These are phyloP conservation scores for Psammodynastes pulverulentus DNA, from an alignment of 2,113 vertebrate species.

Conservation along the genomic window DNA sequence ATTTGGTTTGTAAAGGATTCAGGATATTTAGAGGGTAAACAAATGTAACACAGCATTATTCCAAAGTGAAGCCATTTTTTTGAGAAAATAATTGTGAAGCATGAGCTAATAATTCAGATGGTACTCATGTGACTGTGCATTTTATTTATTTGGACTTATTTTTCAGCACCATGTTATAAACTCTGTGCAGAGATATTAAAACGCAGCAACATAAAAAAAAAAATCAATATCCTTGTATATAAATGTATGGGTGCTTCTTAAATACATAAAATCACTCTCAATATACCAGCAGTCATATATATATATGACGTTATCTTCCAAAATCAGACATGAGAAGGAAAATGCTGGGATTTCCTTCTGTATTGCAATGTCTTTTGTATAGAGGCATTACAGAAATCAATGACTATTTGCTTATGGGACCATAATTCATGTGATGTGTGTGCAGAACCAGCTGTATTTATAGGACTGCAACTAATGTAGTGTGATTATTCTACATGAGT, in stretches of 20 bases:
- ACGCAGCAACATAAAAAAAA: background rate
- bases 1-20: background rate
- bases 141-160: conserved; percentile 35
- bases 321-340: background rate
- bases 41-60: background rate
- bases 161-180: background rate
- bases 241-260: background rate
- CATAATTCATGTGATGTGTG: conserved; percentile 59
- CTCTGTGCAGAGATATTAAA: conserved; percentile 14
- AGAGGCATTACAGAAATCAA: conserved; percentile 28
- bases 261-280: fast-evolving
- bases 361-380: conserved; percentile 20
- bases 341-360: background rate
- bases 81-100: background rate
- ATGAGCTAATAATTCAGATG: background rate
- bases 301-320: fast-evolving
- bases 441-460: conserved; percentile 58
- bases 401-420: conserved; percentile 56
- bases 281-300: background rate
- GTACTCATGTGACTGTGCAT: background rate
- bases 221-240: background rate
- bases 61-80: background rate
- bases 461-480: conserved; percentile 60
- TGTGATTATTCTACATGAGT: conserved; percentile 53
- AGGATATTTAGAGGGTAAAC: background rate